These are phyloP conservation scores for Volucella zonaria DNA, from an alignment of 2,888 invertebrate species.

Conservation along the genomic window DNA sequence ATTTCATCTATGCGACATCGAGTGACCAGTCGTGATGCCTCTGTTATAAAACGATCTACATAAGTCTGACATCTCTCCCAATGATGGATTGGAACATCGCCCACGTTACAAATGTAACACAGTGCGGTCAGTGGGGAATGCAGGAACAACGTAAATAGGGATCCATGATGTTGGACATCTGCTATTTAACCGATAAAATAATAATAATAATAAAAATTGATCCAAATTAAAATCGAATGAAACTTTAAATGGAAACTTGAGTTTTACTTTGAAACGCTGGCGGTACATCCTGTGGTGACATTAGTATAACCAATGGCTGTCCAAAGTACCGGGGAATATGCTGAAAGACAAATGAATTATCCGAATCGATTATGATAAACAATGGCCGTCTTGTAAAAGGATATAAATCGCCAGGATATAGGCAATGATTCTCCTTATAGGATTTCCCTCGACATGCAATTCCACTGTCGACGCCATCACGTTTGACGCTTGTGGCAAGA, in stretches of 20 bases:
- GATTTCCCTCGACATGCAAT: slow-evolving; percentile 82
- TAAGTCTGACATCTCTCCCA: slow-evolving; percentile 96
- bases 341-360: slow-evolving; percentile 96
- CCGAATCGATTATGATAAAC: slow-evolving; percentile 96
- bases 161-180: slow-evolving; percentile 94
- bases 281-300: slow-evolving; percentile 96
- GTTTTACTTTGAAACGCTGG: slow-evolving; percentile 89
- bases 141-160: slow-evolving; percentile 96
- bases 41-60: slow-evolving; percentile 94
- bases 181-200: slow-evolving; percentile 77
- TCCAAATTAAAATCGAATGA: slow-evolving; percentile 1
- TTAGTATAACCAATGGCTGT: slow-evolving; percentile 94
- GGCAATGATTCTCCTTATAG: slow-evolving; percentile 88
- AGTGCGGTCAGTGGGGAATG: slow-evolving; percentile 96
- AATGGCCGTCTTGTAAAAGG: slow-evolving; percentile 96
- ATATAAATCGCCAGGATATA: slow-evolving; percentile 96
- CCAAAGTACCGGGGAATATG: slow-evolving; percentile 96
- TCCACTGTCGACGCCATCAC: slow-evolving; percentile 85
- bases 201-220: slow-evolving; percentile 8
- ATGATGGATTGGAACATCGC: slow-evolving; percentile 91
- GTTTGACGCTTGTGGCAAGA: slow-evolving; percentile 92
- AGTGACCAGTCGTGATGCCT: slow-evolving; percentile 92
- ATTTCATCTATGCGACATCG: slow-evolving; percentile 91
- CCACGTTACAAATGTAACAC: slow-evolving; percentile 94
- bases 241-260: neutral